Percentiles rank a stretch among this genome's conserved stretches.
Evolutionary conservation across 2,797 vertebrate species (phyloP).

Genomic region (Rhinoraja longicauda): DNA sequence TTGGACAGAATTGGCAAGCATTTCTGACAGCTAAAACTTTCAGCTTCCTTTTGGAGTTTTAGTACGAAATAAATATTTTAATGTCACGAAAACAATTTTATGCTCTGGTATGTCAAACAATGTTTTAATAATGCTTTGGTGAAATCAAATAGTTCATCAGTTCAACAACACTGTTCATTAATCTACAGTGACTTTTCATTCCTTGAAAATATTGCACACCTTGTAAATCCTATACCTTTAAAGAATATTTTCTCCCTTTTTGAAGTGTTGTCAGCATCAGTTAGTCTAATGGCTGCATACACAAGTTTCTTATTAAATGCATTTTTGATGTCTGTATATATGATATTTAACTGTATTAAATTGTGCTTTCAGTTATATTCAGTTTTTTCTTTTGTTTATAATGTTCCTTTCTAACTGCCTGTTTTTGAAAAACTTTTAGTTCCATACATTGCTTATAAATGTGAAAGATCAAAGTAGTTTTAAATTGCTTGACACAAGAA

Average conservation of each 20-base stretch:
- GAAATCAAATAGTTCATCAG: neutral
- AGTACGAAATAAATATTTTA: too few relatives aligned
- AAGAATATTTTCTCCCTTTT: neutral
- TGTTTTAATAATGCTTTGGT: neutral
- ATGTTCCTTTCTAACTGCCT: neutral
- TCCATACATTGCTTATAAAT: neutral
- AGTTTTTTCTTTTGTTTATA: neutral
- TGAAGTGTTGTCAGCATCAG: neutral
- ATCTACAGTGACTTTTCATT: neutral
- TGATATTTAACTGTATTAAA: neutral
- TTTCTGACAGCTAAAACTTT: neutral
- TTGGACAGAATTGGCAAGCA: neutral
- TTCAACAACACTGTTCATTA: neutral
- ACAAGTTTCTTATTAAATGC: neutral
- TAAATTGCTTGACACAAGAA: neutral
- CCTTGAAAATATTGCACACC: neutral
- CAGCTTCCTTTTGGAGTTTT: too few relatives aligned
- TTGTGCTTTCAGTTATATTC: neutral
- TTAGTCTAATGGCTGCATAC: neutral
- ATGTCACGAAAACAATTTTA: neutral
- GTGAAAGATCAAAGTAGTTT: neutral
- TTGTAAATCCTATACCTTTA: neutral
- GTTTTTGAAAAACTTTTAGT: neutral
- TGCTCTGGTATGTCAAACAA: neutral
- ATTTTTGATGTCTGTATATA: neutral